Evolutionary conservation across 2,888 invertebrate species (phyloP).

Genomic region (Chromoteleia sp.): DNA sequence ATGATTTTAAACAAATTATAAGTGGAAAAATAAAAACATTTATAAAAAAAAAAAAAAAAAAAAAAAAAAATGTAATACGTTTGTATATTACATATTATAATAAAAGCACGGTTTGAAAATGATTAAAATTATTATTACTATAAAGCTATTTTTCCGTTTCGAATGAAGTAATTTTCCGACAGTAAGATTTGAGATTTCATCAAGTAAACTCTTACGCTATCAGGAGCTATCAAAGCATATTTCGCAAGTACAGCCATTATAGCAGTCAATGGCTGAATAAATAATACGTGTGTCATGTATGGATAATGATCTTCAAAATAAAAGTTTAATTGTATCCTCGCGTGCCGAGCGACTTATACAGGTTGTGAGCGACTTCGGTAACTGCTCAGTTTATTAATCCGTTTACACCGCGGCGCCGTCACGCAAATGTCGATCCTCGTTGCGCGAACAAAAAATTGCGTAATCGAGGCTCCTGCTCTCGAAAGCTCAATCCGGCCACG

Average conservation of each 20-base stretch:
- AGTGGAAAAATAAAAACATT: no score
- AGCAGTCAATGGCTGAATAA: constrained; percentile 64
- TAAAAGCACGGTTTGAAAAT: no score
- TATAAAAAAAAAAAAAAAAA: no score
- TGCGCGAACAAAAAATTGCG: constrained; percentile 60
- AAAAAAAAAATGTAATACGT: no score
- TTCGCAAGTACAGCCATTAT: constrained; percentile 34
- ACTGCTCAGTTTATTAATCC: constrained; percentile 69
- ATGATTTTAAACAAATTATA: no score
- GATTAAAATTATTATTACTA: no score
- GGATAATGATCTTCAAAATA: constrained; percentile 69
- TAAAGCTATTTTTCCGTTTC: background rate
- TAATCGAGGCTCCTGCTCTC: constrained; percentile 59
- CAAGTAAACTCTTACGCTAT: background rate
- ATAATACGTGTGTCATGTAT: constrained; percentile 65
- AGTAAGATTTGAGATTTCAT: constrained; percentile 23
- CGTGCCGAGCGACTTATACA: constrained; percentile 59
- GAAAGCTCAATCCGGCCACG: constrained; percentile 69
- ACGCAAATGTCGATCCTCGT: constrained; percentile 67
- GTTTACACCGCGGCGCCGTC: constrained; percentile 61
- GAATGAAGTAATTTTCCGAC: constrained; percentile 35
- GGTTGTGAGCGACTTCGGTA: constrained; percentile 56
- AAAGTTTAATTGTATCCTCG: constrained; percentile 70
- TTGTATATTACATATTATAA: no score
- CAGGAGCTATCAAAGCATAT: constrained; percentile 25